These are phyloP conservation scores for Phrixothrix hirtus DNA, from an alignment of 2,888 invertebrate genomes.

Conservation along the genomic window DNA sequence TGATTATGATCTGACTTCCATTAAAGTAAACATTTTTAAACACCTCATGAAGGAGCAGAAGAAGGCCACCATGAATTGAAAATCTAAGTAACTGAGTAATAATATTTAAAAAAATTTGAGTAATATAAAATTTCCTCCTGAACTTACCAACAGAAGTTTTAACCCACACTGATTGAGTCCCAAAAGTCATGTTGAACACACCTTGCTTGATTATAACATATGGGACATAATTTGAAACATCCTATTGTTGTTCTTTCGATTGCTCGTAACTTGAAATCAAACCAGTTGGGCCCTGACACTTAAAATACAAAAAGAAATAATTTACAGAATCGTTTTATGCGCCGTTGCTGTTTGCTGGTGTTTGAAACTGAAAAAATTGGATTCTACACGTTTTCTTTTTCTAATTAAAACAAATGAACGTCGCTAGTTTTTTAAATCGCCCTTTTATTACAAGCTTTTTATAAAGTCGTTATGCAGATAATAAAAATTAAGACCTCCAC, in stretches of 20 bases:
- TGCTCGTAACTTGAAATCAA: constrained; percentile 38
- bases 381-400: too few relatives aligned
- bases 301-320: constrained; percentile 24
- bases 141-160: too few relatives aligned
- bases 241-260: constrained; percentile 43
- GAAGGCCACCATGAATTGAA: too few relatives aligned
- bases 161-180: too few relatives aligned
- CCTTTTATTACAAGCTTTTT: neutral
- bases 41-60: too few relatives aligned
- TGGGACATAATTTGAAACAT: constrained; percentile 47
- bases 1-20: too few relatives aligned
- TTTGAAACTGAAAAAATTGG: constrained; percentile 1
- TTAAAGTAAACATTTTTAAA: too few relatives aligned
- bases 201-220: constrained; percentile 47
- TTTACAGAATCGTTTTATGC: constrained; percentile 18
- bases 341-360: constrained; percentile 3
- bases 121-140: too few relatives aligned
- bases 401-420: too few relatives aligned
- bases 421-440: neutral
- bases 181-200: too few relatives aligned
- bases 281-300: constrained; percentile 26
- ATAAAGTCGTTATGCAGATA: neutral
- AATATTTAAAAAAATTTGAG: too few relatives aligned
- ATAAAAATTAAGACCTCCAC: neutral
- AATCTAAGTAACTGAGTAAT: too few relatives aligned